Evolutionary conservation across 1,140 invertebrate genomes (phyloP).

Genomic region (Tetramorium parvispinum): DNA sequence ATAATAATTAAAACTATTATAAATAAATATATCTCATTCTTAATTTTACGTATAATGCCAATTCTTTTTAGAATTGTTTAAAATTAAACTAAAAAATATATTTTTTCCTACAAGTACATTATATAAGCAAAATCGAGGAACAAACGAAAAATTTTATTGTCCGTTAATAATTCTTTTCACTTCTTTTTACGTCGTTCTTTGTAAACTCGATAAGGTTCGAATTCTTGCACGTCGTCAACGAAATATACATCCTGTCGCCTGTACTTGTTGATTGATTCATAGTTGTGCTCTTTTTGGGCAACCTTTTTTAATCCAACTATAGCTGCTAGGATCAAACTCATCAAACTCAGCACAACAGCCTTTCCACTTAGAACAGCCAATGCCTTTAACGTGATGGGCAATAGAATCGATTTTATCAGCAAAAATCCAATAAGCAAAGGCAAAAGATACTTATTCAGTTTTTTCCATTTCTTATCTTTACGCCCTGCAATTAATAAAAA

Average conservation of each 20-base stretch:
- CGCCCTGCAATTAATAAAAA: slow-evolving; percentile 59
- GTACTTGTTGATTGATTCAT: slow-evolving; percentile 80
- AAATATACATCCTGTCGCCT: slow-evolving; percentile 79
- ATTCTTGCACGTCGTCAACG: slow-evolving; percentile 54
- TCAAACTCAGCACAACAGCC: slow-evolving; percentile 87
- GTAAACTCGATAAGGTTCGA: slow-evolving; percentile 80
- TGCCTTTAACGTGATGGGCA: slow-evolving; percentile 88
- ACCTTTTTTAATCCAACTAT: slow-evolving; percentile 83
- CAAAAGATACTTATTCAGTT: slow-evolving; percentile 84
- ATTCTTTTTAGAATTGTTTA: background rate
- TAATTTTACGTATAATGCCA: background rate
- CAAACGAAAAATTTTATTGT: background rate
- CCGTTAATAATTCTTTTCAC: slow-evolving; percentile 26
- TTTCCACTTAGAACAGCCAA: slow-evolving; percentile 88
- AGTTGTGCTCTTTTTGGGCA: slow-evolving; percentile 66
- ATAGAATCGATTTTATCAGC: slow-evolving; percentile 87
- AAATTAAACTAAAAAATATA: background rate
- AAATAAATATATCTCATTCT: slow-evolving; percentile 18
- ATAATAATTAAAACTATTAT: background rate
- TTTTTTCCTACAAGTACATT: slow-evolving; percentile 1
- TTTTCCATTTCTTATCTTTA: slow-evolving; percentile 76
- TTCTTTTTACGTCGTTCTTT: slow-evolving; percentile 73
- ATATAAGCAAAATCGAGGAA: slow-evolving; percentile 9
- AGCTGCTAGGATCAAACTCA: slow-evolving; percentile 86
- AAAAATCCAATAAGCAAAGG: slow-evolving; percentile 88